Conservation (phyloP, 2,113 vertebrate genomes). For the Felis catus region DNA sequence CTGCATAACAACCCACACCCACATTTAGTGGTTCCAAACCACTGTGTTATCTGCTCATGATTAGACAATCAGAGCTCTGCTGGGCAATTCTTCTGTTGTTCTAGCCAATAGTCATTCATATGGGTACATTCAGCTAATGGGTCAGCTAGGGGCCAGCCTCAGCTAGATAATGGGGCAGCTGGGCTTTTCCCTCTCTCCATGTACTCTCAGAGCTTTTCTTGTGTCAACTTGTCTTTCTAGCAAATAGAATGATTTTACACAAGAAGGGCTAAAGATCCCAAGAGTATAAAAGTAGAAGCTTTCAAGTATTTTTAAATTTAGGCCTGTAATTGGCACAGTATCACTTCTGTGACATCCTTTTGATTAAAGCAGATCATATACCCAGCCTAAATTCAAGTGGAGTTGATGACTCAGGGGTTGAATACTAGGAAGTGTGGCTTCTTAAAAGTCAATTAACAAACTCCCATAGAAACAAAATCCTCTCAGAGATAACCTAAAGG, state of each 20-base stretch:
- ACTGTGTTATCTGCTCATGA: background rate
- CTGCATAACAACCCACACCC: background rate
- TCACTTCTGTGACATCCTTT: background rate
- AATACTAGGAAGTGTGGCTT: background rate
- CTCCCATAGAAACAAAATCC: background rate
- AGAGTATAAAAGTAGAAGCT: background rate
- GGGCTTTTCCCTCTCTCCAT: background rate
- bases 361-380: background rate
- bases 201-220: background rate
- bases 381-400: background rate
- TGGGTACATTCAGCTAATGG: background rate
- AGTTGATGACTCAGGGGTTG: background rate
- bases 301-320: background rate
- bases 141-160: background rate
- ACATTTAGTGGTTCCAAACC: background rate
- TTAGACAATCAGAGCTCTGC: background rate
- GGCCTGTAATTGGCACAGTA: background rate
- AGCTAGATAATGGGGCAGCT: background rate
- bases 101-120: background rate
- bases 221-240: background rate
- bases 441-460: background rate
- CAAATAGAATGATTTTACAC: background rate
- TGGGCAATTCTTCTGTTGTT: background rate
- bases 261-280: background rate
- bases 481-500: background rate